Percentiles rank a stretch among this genome's conserved stretches.
Conservation (phyloP, 1,140 invertebrate genomes). For the Drosophila sturtevanti region DNA sequence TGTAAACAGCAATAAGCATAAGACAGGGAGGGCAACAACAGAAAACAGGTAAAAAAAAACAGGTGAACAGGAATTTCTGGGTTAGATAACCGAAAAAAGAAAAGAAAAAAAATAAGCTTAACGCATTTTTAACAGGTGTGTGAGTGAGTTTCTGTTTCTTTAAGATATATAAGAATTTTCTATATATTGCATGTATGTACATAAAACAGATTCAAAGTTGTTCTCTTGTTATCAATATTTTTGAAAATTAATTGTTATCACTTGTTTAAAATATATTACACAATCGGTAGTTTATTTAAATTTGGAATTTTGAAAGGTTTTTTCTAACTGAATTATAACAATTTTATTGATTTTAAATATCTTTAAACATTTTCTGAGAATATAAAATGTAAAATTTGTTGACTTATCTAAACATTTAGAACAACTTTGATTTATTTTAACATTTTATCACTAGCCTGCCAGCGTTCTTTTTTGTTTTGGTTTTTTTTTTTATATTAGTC, state of each 20-base stretch:
- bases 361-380: too few relatives aligned
- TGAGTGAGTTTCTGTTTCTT: slow-evolving; percentile 16
- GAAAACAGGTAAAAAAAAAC: slow-evolving; percentile 52
- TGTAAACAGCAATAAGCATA: slow-evolving; percentile 66
- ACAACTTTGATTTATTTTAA: slow-evolving; percentile 36
- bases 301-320: too few relatives aligned
- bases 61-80: slow-evolving; percentile 22
- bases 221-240: too few relatives aligned
- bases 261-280: too few relatives aligned
- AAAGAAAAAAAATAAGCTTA: slow-evolving; percentile 36
- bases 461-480: slow-evolving; percentile 35
- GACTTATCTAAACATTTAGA: background rate
- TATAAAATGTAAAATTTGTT: too few relatives aligned
- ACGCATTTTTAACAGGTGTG: slow-evolving; percentile 43
- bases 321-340: too few relatives aligned
- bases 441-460: slow-evolving; percentile 72
- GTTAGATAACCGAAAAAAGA: slow-evolving; percentile 35
- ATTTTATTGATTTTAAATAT: too few relatives aligned
- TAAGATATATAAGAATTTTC: background rate
- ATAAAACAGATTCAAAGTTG: background rate
- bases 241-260: too few relatives aligned
- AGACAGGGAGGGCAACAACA: slow-evolving; percentile 52
- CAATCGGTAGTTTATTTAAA: too few relatives aligned
- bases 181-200: too few relatives aligned
- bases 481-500: background rate